phyloP scores from a whole-genome alignment of 2,797 vertebrate species.

The Ara ararauna region DNA sequence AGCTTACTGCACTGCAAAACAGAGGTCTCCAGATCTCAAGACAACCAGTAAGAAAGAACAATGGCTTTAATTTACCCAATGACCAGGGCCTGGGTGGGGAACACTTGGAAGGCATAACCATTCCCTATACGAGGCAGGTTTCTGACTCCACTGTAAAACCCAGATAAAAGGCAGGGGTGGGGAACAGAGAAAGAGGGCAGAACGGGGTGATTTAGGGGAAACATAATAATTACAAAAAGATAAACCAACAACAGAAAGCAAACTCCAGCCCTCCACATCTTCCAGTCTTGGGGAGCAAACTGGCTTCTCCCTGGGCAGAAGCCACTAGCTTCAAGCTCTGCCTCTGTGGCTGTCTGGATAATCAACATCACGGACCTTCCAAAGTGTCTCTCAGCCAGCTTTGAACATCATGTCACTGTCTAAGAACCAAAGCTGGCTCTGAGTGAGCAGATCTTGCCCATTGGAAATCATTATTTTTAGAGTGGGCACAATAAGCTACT shows the following conservation, averaged over 20 bases:
- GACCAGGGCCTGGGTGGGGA: neutral
- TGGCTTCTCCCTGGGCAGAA: neutral
- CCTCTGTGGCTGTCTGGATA: neutral
- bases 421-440: neutral
- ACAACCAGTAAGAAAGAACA: neutral
- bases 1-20: neutral
- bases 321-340: neutral
- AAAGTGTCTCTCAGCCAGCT: neutral
- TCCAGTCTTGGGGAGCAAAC: neutral
- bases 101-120: neutral
- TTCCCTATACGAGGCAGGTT: neutral
- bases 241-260: neutral
- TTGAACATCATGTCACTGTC: conserved; percentile 5
- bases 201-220: neutral
- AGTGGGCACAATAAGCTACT: conserved; percentile 43
- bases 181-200: neutral
- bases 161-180: neutral
- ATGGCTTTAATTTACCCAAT: neutral
- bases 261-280: neutral
- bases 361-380: neutral
- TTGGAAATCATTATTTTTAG: conserved; percentile 50
- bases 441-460: conserved; percentile 14
- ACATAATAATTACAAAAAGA: too few relatives aligned
- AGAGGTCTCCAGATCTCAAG: conserved; percentile 15
- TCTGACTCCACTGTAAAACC: neutral